Conservation (phyloP, 2,888 invertebrate species). For the Spodoptera picta region DNA sequence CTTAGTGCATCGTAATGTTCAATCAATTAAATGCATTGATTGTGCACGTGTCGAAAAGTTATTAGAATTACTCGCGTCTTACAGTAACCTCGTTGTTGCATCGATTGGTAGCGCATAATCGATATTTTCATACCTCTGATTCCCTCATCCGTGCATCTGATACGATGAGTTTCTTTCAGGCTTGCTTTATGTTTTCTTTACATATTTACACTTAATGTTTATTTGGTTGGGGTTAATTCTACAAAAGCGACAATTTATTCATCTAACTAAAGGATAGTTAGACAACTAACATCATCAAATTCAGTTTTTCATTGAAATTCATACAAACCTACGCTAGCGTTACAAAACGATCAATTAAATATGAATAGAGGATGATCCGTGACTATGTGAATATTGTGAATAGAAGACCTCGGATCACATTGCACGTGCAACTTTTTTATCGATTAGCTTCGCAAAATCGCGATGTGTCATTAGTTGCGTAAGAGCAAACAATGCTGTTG, state of each 20-base stretch:
- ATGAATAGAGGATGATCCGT: slow-evolving; percentile 12
- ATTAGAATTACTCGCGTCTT: slow-evolving; percentile 15
- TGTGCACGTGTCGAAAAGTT: slow-evolving; percentile 29
- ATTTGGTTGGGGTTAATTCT: no score
- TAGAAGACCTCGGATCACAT: not conserved
- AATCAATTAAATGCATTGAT: slow-evolving; percentile 31
- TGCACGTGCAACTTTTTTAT: slow-evolving; percentile 44
- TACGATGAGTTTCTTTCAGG: slow-evolving; percentile 12
- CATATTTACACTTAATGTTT: no score
- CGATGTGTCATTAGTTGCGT: slow-evolving; percentile 29
- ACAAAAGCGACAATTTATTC: no score
- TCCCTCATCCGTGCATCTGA: slow-evolving; percentile 27
- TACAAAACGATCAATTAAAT: slow-evolving; percentile 20
- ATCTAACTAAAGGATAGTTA: no score
- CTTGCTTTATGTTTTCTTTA: no score
- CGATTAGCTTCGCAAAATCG: slow-evolving; percentile 39
- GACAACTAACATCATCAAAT: no score
- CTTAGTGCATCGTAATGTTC: slow-evolving; percentile 10
- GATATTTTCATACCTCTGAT: slow-evolving; percentile 15
- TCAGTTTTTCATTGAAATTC: no score
- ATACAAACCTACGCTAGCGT: not conserved
- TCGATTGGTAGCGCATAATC: slow-evolving; percentile 26
- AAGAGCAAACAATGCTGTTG: slow-evolving; percentile 27
- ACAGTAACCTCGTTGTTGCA: slow-evolving; percentile 23
- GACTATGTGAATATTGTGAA: not conserved